Conservation (phyloP, 2,113 vertebrate species). For the Lagopus muta region DNA sequence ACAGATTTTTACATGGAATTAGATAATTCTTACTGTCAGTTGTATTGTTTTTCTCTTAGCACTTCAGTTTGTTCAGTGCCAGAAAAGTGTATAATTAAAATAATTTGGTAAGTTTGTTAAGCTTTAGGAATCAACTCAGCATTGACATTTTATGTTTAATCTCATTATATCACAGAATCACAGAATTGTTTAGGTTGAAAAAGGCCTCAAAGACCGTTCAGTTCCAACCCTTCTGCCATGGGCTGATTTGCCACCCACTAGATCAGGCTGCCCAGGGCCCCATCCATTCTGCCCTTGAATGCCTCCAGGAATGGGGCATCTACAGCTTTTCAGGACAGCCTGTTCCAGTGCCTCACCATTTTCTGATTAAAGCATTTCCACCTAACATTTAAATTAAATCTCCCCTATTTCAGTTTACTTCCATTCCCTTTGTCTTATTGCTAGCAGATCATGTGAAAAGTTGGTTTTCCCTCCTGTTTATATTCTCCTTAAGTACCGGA, state of each 20-base stretch:
- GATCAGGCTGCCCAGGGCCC: not conserved
- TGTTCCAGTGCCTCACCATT: not conserved
- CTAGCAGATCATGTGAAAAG: not conserved
- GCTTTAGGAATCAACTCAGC: not conserved
- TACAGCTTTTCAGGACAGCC: not conserved
- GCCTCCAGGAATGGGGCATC: not conserved
- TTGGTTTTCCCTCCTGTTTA: too few species aligned
- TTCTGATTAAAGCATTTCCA: not conserved
- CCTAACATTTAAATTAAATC: not conserved
- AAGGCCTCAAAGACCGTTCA: not conserved
- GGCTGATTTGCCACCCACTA: not conserved
- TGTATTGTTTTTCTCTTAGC: not conserved
- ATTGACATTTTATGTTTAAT: not conserved
- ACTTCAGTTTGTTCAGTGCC: not conserved
- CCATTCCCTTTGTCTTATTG: not conserved
- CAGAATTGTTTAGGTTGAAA: not conserved
- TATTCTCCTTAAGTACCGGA: too few species aligned
- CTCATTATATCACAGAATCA: not conserved
- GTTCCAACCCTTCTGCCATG: not conserved
- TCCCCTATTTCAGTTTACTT: not conserved
- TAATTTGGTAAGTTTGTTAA: not conserved
- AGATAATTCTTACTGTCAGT: conserved; percentile 4
- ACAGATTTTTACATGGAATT: conserved; percentile 30
- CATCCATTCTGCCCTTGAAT: not conserved
- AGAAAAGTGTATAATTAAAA: not conserved